Conservation (phyloP, 30 jellyfish, hydroid and myxozoan species). For the Pelagia noctiluca region DNA sequence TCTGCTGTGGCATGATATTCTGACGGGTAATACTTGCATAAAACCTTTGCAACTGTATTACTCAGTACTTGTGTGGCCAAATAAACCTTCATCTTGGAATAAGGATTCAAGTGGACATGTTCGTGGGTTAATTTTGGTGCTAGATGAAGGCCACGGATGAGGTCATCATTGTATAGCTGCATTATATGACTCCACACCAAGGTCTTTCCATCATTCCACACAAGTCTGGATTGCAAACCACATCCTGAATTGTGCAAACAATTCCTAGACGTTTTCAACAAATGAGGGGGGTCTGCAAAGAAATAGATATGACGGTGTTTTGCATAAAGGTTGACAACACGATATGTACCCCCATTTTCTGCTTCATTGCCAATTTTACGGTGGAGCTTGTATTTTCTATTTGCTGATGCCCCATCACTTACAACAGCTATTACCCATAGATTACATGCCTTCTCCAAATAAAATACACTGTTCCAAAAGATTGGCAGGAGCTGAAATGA, state of each 20-base stretch:
- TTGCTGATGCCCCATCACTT: constrained; percentile 78
- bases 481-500: constrained; percentile 63
- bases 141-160: constrained; percentile 28
- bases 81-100: constrained; percentile 53
- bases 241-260: constrained; percentile 41
- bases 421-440: constrained; percentile 67
- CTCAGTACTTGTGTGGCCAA: constrained; percentile 56
- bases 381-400: no score
- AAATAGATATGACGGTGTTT: constrained; percentile 20
- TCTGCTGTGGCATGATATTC: constrained; percentile 37
- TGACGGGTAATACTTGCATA: constrained; percentile 26
- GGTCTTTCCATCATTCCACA: constrained; percentile 62
- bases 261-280: constrained; percentile 35
- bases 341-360: constrained; percentile 2
- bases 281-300: constrained; percentile 62
- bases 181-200: constrained; percentile 40
- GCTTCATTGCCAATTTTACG: constrained; percentile 42
- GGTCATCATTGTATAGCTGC: constrained; percentile 25
- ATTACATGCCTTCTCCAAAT: constrained; percentile 66
- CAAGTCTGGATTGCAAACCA: constrained; percentile 7
- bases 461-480: constrained; percentile 59
- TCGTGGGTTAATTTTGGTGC: constrained; percentile 45
- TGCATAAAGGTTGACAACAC: constrained; percentile 22
- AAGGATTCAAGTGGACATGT: constrained; percentile 29
- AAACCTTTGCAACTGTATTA: constrained; percentile 14